A percentile compares a stretch with the other conserved stretches of the same genome.
Evolutionary conservation across 2,888 invertebrate species (phyloP).

Genomic region (Chrysina gloriosa): DNA sequence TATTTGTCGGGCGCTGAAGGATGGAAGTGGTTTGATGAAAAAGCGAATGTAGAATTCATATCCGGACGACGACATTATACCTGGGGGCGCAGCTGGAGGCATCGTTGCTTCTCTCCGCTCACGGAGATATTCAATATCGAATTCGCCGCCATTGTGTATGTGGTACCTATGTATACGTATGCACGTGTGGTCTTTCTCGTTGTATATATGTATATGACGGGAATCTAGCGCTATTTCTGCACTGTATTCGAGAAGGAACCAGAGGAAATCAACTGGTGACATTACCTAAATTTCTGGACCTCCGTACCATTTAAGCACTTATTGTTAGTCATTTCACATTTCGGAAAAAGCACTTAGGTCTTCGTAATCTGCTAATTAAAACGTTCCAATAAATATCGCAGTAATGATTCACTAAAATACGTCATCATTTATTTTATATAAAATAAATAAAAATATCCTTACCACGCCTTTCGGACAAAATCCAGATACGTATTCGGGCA

Average conservation of each 20-base stretch:
- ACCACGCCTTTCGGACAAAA: too few species aligned
- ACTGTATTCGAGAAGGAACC: not conserved
- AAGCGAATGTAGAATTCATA: conserved; percentile 59
- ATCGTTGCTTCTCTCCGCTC: conserved; percentile 51
- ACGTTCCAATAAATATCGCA: too few species aligned
- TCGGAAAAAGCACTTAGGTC: too few species aligned
- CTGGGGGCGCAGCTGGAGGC: conserved; percentile 58
- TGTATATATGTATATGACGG: not conserved
- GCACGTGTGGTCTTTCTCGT: not conserved
- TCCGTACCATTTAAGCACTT: too few species aligned
- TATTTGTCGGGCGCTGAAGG: conserved; percentile 50
- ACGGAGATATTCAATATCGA: conserved; percentile 57
- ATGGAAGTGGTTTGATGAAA: conserved; percentile 57
- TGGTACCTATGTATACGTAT: not conserved
- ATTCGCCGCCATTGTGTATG: conserved; percentile 45
- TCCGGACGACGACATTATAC: conserved; percentile 59
- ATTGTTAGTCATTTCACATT: too few species aligned
- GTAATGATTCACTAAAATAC: too few species aligned
- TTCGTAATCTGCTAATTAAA: too few species aligned
- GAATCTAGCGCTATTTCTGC: not conserved
- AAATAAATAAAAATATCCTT: too few species aligned
- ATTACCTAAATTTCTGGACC: too few species aligned
- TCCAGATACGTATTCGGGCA: too few species aligned
- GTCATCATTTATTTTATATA: too few species aligned
- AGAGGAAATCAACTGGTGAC: not conserved